Evolutionary conservation across 1,140 invertebrate species (phyloP).

Genomic region (Elysia chlorotica): DNA sequence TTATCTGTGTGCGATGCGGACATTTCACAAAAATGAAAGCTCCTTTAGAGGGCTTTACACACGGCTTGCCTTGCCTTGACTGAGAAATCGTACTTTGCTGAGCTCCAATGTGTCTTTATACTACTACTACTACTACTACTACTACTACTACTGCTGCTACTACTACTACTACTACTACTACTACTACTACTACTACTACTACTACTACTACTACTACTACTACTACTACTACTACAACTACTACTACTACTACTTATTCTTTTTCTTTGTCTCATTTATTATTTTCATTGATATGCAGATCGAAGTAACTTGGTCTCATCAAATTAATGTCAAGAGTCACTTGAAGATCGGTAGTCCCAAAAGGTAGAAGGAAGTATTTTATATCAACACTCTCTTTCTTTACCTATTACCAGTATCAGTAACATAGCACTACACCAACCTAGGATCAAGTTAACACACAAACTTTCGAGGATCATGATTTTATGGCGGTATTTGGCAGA

Average conservation of each 20-base stretch:
- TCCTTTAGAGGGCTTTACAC: too few species aligned
- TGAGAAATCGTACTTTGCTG: too few species aligned
- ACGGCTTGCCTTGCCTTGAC: too few species aligned
- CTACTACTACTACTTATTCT: slow-evolving; percentile 1
- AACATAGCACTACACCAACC: background rate
- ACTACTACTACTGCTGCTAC: background rate
- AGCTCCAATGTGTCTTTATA: too few species aligned
- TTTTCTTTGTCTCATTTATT: background rate
- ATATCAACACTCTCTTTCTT: background rate
- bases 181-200: slow-evolving; percentile 1
- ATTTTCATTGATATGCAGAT: too few species aligned
- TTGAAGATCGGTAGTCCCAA: background rate
- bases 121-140: slow-evolving; percentile 5
- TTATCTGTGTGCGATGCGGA: too few species aligned
- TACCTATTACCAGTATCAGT: background rate
- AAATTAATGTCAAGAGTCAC: background rate
- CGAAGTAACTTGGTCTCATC: background rate
- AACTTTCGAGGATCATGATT: background rate
- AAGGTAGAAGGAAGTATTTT: background rate
- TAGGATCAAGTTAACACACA: background rate
- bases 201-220: slow-evolving; percentile 5
- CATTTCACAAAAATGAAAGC: too few species aligned
- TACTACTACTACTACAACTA: slow-evolving; percentile 9
- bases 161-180: slow-evolving; percentile 2
- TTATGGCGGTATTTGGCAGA: too few species aligned